Conservation (phyloP, 2,113 vertebrate species). For the Pardalotus punctatus region DNA sequence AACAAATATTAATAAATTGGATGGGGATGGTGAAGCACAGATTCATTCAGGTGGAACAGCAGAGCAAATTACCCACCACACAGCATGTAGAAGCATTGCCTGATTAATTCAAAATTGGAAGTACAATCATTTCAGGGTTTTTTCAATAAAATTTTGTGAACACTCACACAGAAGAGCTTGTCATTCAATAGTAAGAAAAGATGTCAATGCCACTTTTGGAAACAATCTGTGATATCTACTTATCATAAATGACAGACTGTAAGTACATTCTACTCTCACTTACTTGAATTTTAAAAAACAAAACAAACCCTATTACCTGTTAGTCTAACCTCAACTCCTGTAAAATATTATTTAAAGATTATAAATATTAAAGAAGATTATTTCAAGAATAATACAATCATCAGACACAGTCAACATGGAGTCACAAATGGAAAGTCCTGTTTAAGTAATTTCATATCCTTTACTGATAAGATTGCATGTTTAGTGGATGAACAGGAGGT, state of each 20-base stretch:
- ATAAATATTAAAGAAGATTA: neutral
- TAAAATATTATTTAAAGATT: neutral
- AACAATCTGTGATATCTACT: neutral
- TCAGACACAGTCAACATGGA: neutral
- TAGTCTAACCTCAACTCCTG: neutral
- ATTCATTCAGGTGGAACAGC: neutral
- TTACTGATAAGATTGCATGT: fast-evolving
- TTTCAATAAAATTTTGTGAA: neutral
- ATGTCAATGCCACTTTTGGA: neutral
- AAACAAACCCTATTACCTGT: neutral
- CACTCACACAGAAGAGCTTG: neutral
- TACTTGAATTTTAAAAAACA: neutral
- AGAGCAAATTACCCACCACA: neutral
- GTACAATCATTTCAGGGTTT: neutral
- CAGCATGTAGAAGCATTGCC: neutral
- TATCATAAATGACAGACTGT: neutral
- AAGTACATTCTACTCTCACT: neutral
- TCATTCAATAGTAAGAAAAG: neutral
- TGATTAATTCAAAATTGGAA: neutral
- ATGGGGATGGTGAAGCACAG: neutral
- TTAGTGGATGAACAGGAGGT: neutral
- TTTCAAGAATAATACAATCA: neutral
- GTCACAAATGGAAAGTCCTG: neutral
- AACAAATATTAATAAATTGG: neutral
- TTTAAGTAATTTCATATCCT: neutral